These are phyloP conservation scores for Laticauda colubrina DNA, from an alignment of 2,113 vertebrate species.

Conservation along the genomic window DNA sequence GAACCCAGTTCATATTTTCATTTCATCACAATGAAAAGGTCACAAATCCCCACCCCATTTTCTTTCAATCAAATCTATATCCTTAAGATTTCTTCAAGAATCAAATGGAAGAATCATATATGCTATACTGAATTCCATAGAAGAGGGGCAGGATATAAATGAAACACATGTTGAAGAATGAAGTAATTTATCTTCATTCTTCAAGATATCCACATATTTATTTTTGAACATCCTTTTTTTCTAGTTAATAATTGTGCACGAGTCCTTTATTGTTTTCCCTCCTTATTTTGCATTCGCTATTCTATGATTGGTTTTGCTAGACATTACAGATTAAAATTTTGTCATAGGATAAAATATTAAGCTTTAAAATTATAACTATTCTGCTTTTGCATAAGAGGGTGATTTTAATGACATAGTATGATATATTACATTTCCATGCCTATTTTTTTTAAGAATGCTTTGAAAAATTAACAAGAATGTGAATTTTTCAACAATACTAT, in stretches of 20 bases:
- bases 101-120: not conserved
- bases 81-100: not conserved
- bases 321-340: not conserved
- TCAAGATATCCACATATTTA: not conserved
- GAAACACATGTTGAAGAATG: not conserved
- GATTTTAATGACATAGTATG: not conserved
- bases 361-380: not conserved
- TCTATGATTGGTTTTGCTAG: not conserved
- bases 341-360: not conserved
- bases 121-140: not conserved
- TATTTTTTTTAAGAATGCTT: constrained; percentile 8
- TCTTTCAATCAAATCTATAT: not conserved
- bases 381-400: not conserved
- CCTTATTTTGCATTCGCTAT: not conserved
- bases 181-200: not conserved
- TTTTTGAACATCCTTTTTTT: not conserved
- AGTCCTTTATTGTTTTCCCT: not conserved
- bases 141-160: not conserved
- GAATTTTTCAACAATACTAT: not conserved
- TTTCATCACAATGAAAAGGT: not conserved
- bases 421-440: not conserved
- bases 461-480: not conserved
- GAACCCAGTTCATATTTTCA: not conserved
- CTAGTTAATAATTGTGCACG: not conserved
- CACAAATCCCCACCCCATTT: too few species aligned